phyloP scores from a whole-genome alignment of 1,140 invertebrate genomes.

The Dermatophagoides farinae region DNA sequence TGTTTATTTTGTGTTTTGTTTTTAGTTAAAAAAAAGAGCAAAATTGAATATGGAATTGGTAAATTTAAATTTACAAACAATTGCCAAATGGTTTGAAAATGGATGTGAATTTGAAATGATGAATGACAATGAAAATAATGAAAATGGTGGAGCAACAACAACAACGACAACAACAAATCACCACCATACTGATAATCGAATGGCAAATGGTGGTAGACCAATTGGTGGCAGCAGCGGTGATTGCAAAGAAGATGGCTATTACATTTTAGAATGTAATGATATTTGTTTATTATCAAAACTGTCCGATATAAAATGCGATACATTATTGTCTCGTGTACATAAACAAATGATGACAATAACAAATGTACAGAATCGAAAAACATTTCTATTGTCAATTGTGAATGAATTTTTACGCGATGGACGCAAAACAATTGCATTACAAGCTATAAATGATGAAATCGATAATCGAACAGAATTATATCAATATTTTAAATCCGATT shows the following conservation, averaged over 20 bases:
- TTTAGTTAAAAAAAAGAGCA: not conserved
- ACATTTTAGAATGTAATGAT: not conserved
- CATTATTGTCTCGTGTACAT: not conserved
- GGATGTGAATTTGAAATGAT: not conserved
- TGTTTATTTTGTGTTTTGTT: too few species aligned
- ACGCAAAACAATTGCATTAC: not conserved
- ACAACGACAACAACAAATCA: not conserved
- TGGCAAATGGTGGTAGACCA: not conserved
- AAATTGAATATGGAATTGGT: not conserved
- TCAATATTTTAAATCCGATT: not conserved
- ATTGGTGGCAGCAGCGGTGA: not conserved
- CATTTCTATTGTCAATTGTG: not conserved
- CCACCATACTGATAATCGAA: not conserved
- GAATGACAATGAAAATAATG: not conserved
- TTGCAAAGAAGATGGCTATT: not conserved
- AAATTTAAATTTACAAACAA: not conserved
- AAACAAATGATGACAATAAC: not conserved
- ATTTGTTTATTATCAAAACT: not conserved
- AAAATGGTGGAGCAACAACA: not conserved
- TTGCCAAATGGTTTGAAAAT: conserved; percentile 6
- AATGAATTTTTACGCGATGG: not conserved
- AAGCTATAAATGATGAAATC: not conserved
- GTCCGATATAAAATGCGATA: not conserved
- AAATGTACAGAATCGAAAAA: not conserved
- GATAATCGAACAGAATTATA: not conserved